These are phyloP conservation scores for Lemur catta DNA, from an alignment of 2,797 vertebrate genomes.

Conservation along the genomic window DNA sequence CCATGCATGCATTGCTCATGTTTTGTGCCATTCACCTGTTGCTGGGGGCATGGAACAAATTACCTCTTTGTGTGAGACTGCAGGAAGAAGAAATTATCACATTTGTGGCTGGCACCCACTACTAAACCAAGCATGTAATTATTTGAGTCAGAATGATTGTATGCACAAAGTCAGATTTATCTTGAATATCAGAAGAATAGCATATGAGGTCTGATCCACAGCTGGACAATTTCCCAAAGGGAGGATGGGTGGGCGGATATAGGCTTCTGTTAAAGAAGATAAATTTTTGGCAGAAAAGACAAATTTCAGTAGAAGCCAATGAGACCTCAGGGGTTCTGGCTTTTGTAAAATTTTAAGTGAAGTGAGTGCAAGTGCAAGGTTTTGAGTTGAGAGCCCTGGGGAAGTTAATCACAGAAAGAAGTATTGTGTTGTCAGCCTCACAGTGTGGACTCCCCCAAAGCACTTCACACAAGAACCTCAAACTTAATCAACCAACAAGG, in stretches of 20 bases:
- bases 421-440: slow-evolving; percentile 58
- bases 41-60: slow-evolving; percentile 75
- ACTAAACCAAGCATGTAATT: slow-evolving; percentile 68
- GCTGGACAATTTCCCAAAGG: slow-evolving; percentile 62
- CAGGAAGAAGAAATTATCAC: slow-evolving; percentile 67
- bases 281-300: slow-evolving; percentile 70
- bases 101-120: slow-evolving; percentile 67
- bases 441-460: slow-evolving; percentile 46
- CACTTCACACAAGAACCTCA: slow-evolving; percentile 65
- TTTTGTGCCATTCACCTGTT: slow-evolving; percentile 77
- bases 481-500: slow-evolving; percentile 67
- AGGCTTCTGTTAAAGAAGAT: slow-evolving; percentile 57
- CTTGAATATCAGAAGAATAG: slow-evolving; percentile 59
- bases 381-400: slow-evolving; percentile 59
- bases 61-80: slow-evolving; percentile 69
- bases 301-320: slow-evolving; percentile 67
- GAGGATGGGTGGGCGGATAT: slow-evolving; percentile 6
- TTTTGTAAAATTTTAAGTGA: slow-evolving; percentile 75
- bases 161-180: slow-evolving; percentile 59
- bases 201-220: slow-evolving; percentile 44
- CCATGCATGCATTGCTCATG: slow-evolving; percentile 50
- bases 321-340: slow-evolving; percentile 69
- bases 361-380: slow-evolving; percentile 50
- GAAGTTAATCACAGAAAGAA: slow-evolving; percentile 71
- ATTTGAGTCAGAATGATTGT: slow-evolving; percentile 63